A percentile compares a stretch with the other conserved stretches of the same genome.
Evolutionary conservation across 1,140 invertebrate genomes (phyloP).

Genomic region (Lordiphosa stackelbergi): DNA sequence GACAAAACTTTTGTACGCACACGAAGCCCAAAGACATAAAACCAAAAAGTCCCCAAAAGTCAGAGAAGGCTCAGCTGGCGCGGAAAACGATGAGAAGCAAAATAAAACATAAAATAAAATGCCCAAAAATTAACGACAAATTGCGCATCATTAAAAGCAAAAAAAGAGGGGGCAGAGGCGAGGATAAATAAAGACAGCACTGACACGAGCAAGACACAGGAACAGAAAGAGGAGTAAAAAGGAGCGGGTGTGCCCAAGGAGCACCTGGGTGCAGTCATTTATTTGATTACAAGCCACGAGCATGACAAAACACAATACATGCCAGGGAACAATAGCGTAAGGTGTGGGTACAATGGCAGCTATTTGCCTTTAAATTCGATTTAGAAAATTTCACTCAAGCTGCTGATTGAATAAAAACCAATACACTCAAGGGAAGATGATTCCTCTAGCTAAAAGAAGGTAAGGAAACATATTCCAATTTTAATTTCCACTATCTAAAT

Average conservation of each 20-base stretch:
- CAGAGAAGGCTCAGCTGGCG: constrained; percentile 38
- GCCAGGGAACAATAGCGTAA: too few relatives aligned
- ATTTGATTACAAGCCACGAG: constrained; percentile 62
- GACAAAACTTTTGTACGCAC: constrained; percentile 43
- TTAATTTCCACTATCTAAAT: too few relatives aligned
- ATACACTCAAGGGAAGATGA: too few relatives aligned
- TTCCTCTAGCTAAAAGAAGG: too few relatives aligned
- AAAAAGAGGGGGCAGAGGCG: constrained; percentile 12
- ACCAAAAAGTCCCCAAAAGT: constrained; percentile 50
- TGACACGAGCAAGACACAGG: constrained; percentile 16
- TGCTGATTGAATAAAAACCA: too few relatives aligned
- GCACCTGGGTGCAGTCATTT: constrained; percentile 67
- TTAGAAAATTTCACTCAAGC: too few relatives aligned
- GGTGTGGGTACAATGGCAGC: too few relatives aligned
- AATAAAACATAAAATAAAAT: constrained; percentile 70
- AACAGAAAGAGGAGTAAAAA: not conserved
- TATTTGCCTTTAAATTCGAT: too few relatives aligned
- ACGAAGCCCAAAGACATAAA: constrained; percentile 62
- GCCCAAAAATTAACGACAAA: constrained; percentile 71
- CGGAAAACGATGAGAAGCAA: constrained; percentile 38
- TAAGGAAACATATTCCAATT: too few relatives aligned
- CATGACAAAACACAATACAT: too few relatives aligned
- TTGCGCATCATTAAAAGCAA: constrained; percentile 69
- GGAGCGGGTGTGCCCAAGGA: constrained; percentile 15
- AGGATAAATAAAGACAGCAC: constrained; percentile 1